phyloP scores from a whole-genome alignment of 2,888 invertebrate species.

The Drosophila kokeensis region DNA sequence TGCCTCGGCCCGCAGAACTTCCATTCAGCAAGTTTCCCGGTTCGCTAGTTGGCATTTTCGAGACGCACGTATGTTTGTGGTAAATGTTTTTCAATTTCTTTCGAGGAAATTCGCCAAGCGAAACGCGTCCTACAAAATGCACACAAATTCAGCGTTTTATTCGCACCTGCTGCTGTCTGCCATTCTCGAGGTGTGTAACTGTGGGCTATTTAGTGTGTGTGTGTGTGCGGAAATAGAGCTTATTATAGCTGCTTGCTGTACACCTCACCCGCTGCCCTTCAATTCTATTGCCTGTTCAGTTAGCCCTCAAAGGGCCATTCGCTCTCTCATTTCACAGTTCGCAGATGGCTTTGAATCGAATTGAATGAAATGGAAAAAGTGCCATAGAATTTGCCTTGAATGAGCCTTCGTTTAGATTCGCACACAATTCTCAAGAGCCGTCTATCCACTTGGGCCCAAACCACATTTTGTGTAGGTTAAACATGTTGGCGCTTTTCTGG shows the following conservation, averaged over 20 bases:
- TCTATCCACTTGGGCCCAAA: constrained; percentile 31
- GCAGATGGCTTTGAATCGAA: constrained; percentile 66
- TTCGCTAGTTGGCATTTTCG: constrained; percentile 33
- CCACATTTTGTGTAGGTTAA: constrained; percentile 23
- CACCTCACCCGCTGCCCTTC: background rate
- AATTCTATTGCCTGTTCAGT: constrained; percentile 24
- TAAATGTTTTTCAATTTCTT: constrained; percentile 80
- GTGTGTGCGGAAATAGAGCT: constrained; percentile 70
- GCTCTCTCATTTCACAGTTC: constrained; percentile 70
- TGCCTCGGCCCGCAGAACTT: background rate
- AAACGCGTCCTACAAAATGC: constrained; percentile 64
- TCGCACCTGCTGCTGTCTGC: constrained; percentile 71
- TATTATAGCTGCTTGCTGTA: constrained; percentile 58
- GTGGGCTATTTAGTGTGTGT: constrained; percentile 64
- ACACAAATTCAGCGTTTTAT: constrained; percentile 79
- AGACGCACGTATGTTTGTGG: constrained; percentile 67
- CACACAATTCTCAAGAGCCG: constrained; percentile 71
- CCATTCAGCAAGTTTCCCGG: constrained; percentile 40
- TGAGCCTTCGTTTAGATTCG: constrained; percentile 69
- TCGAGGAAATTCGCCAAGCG: constrained; percentile 47
- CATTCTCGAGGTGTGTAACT: constrained; percentile 44
- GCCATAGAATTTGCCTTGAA: constrained; percentile 70
- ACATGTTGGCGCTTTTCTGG: constrained; percentile 44
- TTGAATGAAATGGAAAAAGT: constrained; percentile 68
- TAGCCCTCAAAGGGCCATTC: constrained; percentile 54